phyloP scores from a whole-genome alignment of 2,113 vertebrate species.

The Globicephala melas region DNA sequence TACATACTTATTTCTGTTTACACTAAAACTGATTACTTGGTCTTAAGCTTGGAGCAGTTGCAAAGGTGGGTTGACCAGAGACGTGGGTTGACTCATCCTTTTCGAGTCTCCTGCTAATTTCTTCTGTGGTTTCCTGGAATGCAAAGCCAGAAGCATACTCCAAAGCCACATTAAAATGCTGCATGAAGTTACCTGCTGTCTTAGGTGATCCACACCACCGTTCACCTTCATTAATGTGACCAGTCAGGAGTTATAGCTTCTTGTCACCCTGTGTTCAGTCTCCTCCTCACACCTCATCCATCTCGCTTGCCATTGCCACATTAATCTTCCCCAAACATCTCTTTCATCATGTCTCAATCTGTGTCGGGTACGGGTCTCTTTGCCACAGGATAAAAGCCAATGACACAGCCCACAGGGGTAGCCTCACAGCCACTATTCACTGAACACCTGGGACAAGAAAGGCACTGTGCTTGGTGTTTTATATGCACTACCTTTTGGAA shows the following conservation, averaged over 20 bases:
- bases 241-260: slow-evolving; percentile 42
- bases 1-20: neutral
- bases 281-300: slow-evolving; percentile 21
- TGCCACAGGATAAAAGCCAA: slow-evolving; percentile 22
- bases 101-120: neutral
- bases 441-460: neutral
- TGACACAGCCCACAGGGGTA: neutral
- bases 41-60: neutral
- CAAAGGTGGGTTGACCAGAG: neutral
- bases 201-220: neutral
- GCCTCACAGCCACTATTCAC: neutral
- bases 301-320: slow-evolving; percentile 44
- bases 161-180: slow-evolving; percentile 30
- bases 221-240: slow-evolving; percentile 59
- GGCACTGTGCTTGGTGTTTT: neutral
- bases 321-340: slow-evolving; percentile 57
- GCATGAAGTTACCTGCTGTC: slow-evolving; percentile 22
- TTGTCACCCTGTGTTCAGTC: slow-evolving; percentile 26
- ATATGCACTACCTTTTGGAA: neutral
- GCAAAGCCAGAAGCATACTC: slow-evolving; percentile 11
- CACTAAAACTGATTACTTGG: neutral
- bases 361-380: slow-evolving; percentile 10
- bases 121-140: neutral
- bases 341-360: slow-evolving; percentile 48
- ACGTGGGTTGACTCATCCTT: slow-evolving; percentile 8